Evolutionary conservation across 2,113 vertebrate genomes (phyloP), one percentile per base, ranked within the genome.

Genomic region (Mus musculus): DNA sequence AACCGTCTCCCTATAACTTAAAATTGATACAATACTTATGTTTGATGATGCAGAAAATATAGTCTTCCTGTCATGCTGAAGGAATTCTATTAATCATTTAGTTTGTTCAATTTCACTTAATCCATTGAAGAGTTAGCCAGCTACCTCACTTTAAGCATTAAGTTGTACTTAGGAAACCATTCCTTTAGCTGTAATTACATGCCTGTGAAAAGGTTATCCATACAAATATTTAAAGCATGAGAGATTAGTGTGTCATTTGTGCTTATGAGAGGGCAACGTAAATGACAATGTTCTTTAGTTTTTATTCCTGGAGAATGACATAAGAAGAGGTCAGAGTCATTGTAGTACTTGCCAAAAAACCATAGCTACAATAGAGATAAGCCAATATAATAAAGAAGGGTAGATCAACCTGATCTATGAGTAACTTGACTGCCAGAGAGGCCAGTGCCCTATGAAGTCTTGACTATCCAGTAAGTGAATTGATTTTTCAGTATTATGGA

Each of bases 21-120:
- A 98, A 97, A 98, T 89, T 98, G 93, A 98, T 98, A 97, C 89
- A 97, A 95, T 97, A 98, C 96, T 95, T 96, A 98, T 91, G 46
- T 71, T 75, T 93, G 92, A 95, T 96, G 73, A 90, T 95, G 77
- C 96, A 96, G 90, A 96, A 97, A 97, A 93, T 89, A 85, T 97
- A 71, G 61, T 72, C 95, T 95, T 87, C 78, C 93, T 95, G 52
- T 92, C 85, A 75, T 42, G 26, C 89, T 93, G 24, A 96, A 93
- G 86, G 54, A 90, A 82, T 93, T 95, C 78, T 93, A 93, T 95
- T 93, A 92, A 96, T 96, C 82, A 84, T 95, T 91, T 88, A 80
- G 4, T 85, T 96, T 95, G 54, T 95, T 95, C 90, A 90, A 26
- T 96, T 97, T 93, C 75, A 91, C 46, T 91, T 94, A 95, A 91